Conservation (phyloP, 2,888 invertebrate species). For the Melinaea marsaeus region DNA sequence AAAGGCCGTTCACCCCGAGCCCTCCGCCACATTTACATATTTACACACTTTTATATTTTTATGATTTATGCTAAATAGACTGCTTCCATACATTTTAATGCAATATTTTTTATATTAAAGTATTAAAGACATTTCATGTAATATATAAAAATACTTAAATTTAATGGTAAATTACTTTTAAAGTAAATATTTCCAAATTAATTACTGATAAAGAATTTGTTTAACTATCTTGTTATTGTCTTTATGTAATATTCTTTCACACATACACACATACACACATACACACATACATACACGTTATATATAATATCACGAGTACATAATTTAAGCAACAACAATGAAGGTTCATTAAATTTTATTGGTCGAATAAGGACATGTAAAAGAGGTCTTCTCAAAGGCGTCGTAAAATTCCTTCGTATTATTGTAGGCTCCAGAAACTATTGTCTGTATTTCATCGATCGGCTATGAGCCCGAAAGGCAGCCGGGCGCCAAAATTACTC, state of each 20-base stretch:
- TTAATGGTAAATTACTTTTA: background rate
- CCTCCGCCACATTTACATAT: constrained; percentile 18
- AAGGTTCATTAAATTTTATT: constrained; percentile 33
- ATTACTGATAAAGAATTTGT: too few relatives aligned
- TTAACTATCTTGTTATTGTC: too few relatives aligned
- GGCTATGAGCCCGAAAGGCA: constrained; percentile 43
- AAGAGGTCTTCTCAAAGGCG: constrained; percentile 22
- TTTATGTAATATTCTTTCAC: too few relatives aligned
- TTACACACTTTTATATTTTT: constrained; percentile 20
- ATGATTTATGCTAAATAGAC: constrained; percentile 9
- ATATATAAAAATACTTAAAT: background rate
- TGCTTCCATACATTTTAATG: constrained; percentile 5
- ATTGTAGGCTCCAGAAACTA: constrained; percentile 20
- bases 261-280: too few relatives aligned
- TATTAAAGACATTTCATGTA: background rate
- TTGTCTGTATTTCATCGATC: constrained; percentile 26
- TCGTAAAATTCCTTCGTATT: constrained; percentile 24
- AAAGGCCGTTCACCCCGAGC: constrained; percentile 17
- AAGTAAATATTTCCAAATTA: too few relatives aligned
- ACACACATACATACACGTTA: too few relatives aligned
- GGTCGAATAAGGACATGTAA: constrained; percentile 30
- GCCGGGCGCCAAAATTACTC: constrained; percentile 57
- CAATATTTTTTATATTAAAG: constrained; percentile 1
- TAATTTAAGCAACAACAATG: constrained; percentile 10
- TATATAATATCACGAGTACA: background rate